phyloP scores from a whole-genome alignment of 2,113 vertebrate genomes.

The Echinops telfairi region DNA sequence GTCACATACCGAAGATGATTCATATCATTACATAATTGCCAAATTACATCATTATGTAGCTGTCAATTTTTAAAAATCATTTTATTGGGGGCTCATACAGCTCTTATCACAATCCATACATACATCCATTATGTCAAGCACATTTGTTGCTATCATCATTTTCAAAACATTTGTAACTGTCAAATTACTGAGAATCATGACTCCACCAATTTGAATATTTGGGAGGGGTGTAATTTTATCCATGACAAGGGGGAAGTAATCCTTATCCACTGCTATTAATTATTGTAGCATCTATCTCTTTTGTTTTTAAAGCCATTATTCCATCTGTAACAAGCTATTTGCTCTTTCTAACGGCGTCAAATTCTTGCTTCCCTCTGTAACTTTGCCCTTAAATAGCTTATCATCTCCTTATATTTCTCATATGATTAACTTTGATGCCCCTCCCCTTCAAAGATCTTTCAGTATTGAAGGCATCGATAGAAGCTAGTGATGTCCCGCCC shows the following conservation, averaged over 20 bases:
- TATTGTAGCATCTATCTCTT: background rate
- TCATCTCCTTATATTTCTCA: accelerated
- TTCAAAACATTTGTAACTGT: no score
- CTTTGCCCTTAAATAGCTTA: background rate
- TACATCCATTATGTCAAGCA: no score
- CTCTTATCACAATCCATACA: no score
- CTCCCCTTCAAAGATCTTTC: background rate
- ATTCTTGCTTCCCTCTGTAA: background rate
- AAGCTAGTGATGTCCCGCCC: background rate
- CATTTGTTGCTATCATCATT: no score
- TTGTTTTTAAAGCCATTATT: background rate
- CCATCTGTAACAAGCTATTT: background rate
- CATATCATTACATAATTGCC: no score
- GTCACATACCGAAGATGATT: no score
- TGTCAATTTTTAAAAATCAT: no score
- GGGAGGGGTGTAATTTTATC: no score
- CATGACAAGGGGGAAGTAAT: background rate
- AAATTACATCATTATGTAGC: no score
- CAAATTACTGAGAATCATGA: no score
- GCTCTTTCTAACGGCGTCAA: background rate
- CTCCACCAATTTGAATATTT: no score
- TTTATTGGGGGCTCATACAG: no score
- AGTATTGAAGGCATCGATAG: background rate
- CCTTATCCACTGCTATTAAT: background rate
- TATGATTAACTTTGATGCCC: background rate